Conservation (phyloP, 2,888 invertebrate genomes). For the Ormyrus nitidulus region DNA sequence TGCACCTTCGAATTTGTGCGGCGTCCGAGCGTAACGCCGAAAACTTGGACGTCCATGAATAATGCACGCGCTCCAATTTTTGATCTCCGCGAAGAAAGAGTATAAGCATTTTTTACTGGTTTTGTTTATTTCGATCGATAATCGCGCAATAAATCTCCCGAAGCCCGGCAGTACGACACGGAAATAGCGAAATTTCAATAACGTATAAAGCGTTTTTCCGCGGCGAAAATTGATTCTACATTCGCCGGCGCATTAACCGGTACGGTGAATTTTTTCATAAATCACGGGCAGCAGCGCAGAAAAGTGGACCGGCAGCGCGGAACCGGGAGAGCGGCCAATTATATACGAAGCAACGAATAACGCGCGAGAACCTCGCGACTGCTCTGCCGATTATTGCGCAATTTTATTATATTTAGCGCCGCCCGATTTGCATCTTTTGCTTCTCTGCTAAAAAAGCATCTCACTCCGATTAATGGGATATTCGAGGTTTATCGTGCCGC, state of each 20-base stretch:
- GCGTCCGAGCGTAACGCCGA: not conserved
- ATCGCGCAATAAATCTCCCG: too few relatives aligned
- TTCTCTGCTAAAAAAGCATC: not conserved
- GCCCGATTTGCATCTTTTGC: constrained; percentile 15
- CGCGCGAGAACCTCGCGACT: not conserved
- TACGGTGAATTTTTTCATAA: constrained; percentile 17
- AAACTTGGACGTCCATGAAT: constrained; percentile 25
- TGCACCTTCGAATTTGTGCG: not conserved
- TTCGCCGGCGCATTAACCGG: too few relatives aligned
- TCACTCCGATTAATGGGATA: constrained; percentile 22
- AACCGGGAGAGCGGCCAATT: not conserved
- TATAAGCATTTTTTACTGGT: too few relatives aligned
- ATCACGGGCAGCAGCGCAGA: constrained; percentile 10
- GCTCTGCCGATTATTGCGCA: constrained; percentile 11
- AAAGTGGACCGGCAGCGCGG: not conserved
- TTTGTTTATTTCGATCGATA: too few relatives aligned
- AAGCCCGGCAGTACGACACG: too few relatives aligned
- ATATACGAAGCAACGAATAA: constrained; percentile 18
- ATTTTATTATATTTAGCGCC: constrained; percentile 28
- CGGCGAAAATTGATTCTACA: too few relatives aligned
- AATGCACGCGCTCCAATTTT: not conserved
- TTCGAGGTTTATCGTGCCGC: constrained; percentile 8
- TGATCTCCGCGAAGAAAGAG: too few relatives aligned
- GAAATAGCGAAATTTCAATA: too few relatives aligned
- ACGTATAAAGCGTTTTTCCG: too few relatives aligned